Percentiles rank a stretch among this genome's conserved stretches.
Conservation (phyloP, 2,113 vertebrate species). For the Candoia aspera region DNA sequence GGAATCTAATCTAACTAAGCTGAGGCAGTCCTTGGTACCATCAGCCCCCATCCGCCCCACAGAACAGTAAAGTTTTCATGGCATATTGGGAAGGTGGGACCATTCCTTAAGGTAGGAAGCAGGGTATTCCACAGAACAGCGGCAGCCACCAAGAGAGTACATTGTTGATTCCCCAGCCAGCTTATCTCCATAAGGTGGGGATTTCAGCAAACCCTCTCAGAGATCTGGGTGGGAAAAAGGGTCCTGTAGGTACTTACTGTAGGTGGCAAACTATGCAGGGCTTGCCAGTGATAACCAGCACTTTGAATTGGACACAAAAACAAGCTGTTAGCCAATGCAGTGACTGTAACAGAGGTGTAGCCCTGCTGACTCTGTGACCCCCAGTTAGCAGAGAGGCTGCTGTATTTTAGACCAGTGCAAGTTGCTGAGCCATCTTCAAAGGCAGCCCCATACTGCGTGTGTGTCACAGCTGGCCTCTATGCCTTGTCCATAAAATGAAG, state of each 20-base stretch:
- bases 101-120: not conserved
- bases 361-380: not conserved
- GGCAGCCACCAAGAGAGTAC: not conserved
- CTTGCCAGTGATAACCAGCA: not conserved
- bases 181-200: not conserved
- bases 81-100: not conserved
- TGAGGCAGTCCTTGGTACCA: not conserved
- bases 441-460: not conserved
- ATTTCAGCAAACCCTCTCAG: not conserved
- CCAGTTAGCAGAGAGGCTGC: not conserved
- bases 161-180: not conserved
- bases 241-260: not conserved
- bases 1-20: not conserved
- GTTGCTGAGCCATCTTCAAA: not conserved
- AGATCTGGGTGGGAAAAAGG: not conserved
- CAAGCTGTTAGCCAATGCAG: not conserved
- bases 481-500: not conserved
- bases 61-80: not conserved
- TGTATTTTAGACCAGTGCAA: not conserved
- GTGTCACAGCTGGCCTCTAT: not conserved
- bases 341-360: not conserved
- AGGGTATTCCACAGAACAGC: not conserved
- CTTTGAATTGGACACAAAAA: not conserved
- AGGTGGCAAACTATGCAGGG: not conserved
- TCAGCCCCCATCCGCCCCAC: not conserved